Conservation (phyloP, 1,140 invertebrate genomes). For the Scaptomyza hsui region DNA sequence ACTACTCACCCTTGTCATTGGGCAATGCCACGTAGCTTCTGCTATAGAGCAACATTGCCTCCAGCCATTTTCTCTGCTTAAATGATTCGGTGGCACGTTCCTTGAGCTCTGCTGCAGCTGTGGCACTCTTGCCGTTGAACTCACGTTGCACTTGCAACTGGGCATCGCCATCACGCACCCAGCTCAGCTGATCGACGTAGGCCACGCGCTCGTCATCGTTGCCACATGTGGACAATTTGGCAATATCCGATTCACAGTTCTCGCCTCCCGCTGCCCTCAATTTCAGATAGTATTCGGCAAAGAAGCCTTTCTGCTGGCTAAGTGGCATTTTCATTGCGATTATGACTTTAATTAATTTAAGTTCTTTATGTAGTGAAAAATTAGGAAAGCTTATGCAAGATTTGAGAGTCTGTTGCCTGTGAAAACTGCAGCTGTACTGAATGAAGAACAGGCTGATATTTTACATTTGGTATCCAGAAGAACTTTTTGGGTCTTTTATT, state of each 20-base stretch:
- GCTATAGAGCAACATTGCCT: slow-evolving; percentile 90
- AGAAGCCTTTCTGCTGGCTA: slow-evolving; percentile 72
- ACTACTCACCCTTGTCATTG: slow-evolving; percentile 86
- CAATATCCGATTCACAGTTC: slow-evolving; percentile 56
- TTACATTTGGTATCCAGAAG: slow-evolving; percentile 64
- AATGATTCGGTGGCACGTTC: slow-evolving; percentile 91
- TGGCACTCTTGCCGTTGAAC: slow-evolving; percentile 86
- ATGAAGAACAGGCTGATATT: slow-evolving; percentile 31
- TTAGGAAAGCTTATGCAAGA: slow-evolving; percentile 66
- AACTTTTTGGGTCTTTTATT: slow-evolving; percentile 56
- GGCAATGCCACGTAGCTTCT: slow-evolving; percentile 88
- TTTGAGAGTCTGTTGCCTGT: slow-evolving; percentile 28
- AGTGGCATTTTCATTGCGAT: slow-evolving; percentile 63
- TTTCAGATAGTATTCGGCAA: slow-evolving; percentile 79
- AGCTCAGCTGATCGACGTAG: slow-evolving; percentile 69
- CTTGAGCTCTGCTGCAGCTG: slow-evolving; percentile 88
- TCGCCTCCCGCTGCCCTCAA: slow-evolving; percentile 56
- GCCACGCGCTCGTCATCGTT: slow-evolving; percentile 77
- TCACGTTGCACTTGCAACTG: slow-evolving; percentile 68
- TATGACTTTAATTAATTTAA: slow-evolving; percentile 5
- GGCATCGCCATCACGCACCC: slow-evolving; percentile 61
- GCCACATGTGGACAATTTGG: slow-evolving; percentile 55
- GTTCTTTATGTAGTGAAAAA: slow-evolving; percentile 1
- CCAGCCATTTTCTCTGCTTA: slow-evolving; percentile 89
- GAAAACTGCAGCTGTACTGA: slow-evolving; percentile 70